A percentile compares a stretch with the other conserved stretches of the same genome.
These are phyloP conservation scores for Athene noctua DNA, from an alignment of 2,113 vertebrate species.

Conservation along the genomic window DNA sequence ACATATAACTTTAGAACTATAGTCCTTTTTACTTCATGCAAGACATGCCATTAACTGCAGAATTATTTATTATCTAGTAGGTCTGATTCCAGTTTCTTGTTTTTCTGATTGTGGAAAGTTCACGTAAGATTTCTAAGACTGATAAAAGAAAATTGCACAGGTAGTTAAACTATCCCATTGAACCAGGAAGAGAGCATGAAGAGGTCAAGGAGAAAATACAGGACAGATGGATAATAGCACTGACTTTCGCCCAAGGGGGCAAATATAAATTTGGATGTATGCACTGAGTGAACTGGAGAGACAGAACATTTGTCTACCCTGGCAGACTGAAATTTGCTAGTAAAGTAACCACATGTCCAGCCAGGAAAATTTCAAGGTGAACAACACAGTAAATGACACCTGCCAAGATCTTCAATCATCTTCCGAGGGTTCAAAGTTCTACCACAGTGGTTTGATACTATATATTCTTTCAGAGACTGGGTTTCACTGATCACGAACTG, in stretches of 20 bases:
- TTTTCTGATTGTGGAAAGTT: conserved; percentile 37
- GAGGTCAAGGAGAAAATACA: conserved; percentile 55
- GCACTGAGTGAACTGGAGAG: neutral
- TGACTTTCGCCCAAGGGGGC: neutral
- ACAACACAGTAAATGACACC: conserved; percentile 31
- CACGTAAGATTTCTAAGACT: conserved; percentile 53
- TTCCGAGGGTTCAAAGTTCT: neutral
- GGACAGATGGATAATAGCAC: conserved; percentile 36
- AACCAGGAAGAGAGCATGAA: conserved; percentile 22
- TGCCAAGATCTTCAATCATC: conserved; percentile 24
- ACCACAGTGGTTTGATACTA: neutral
- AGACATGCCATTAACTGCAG: conserved; percentile 35
- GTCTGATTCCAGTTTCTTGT: neutral
- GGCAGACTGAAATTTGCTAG: conserved; percentile 30
- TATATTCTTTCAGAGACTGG: neutral
- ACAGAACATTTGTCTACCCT: conserved; percentile 24
- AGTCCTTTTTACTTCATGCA: neutral
- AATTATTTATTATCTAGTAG: conserved; percentile 43
- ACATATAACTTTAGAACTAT: neutral
- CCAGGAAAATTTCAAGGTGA: conserved; percentile 37
- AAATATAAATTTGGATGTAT: conserved; percentile 36
- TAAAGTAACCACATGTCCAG: conserved; percentile 1
- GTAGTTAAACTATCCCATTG: conserved; percentile 6
- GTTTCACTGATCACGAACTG: neutral
- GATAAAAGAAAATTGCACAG: conserved; percentile 35